Percentiles rank a stretch among this genome's conserved stretches.
Evolutionary conservation across 2,888 invertebrate genomes (phyloP).

Genomic region (Harpalus rufipes): DNA sequence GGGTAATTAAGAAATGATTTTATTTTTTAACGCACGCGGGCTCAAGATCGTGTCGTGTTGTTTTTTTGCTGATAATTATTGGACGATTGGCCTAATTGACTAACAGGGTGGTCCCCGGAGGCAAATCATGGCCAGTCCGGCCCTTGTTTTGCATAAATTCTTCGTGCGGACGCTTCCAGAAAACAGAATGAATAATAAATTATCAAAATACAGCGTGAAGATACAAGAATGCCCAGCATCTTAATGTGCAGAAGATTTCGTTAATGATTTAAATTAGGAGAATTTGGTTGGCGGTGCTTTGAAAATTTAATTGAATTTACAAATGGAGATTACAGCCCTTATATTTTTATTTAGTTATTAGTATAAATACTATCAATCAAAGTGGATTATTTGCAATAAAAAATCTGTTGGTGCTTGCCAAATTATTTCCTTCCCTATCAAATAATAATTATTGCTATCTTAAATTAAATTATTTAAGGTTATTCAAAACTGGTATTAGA

Average conservation of each 20-base stretch:
- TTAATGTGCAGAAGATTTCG: not conserved
- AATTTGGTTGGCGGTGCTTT: too few species aligned
- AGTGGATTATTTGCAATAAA: too few species aligned
- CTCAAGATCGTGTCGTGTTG: conserved; percentile 70
- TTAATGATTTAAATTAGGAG: too few species aligned
- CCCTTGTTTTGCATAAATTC: conserved; percentile 59
- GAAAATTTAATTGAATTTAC: too few species aligned
- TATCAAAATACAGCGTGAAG: conserved; percentile 50
- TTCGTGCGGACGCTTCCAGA: conserved; percentile 52
- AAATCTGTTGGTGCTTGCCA: too few species aligned
- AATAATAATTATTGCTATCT: too few species aligned
- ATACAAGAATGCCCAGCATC: not conserved
- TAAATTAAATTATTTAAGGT: too few species aligned
- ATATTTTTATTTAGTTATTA: too few species aligned
- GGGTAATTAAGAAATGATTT: conserved; percentile 53
- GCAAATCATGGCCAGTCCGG: conserved; percentile 25
- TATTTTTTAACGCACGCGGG: conserved; percentile 62
- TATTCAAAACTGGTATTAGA: too few species aligned
- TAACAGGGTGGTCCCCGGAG: conserved; percentile 74
- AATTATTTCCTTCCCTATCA: too few species aligned
- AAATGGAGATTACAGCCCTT: too few species aligned
- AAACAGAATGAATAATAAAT: conserved; percentile 59
- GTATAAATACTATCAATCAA: too few species aligned
- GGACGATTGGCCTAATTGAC: conserved; percentile 75
- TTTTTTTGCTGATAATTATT: conserved; percentile 76